Evolutionary conservation across 2,888 invertebrate species (phyloP).

Genomic region (Rhopalosiphum nymphaeae): DNA sequence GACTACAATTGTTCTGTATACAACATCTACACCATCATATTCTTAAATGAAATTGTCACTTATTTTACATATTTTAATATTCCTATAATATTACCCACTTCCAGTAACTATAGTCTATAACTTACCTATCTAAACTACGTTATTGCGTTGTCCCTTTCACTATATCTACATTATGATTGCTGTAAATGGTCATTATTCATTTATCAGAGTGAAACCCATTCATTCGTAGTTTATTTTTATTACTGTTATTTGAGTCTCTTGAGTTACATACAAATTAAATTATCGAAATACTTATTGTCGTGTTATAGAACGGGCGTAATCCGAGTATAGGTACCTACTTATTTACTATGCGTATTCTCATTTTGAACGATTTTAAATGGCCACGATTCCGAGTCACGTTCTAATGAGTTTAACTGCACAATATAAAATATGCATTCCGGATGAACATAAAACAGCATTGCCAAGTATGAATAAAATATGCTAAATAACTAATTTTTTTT

Average conservation of each 20-base stretch:
- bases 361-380: background rate
- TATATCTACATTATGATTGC: background rate
- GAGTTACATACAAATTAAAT: conserved; percentile 11
- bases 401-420: background rate
- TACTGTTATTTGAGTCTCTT: background rate
- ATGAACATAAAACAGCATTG: background rate
- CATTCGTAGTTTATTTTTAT: background rate
- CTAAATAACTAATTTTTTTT: background rate
- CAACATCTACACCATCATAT: background rate
- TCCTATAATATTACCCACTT: background rate
- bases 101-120: background rate
- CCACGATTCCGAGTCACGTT: conserved; percentile 50
- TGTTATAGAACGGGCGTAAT: background rate
- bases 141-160: background rate
- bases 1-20: background rate
- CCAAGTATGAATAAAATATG: conserved; percentile 31
- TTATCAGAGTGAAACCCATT: background rate
- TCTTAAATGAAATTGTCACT: background rate
- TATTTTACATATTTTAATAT: background rate
- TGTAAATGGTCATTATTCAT: conserved; percentile 23
- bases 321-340: background rate
- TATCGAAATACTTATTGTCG: background rate
- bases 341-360: background rate
- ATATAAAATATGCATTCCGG: background rate
- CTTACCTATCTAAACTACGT: background rate